Evolutionary conservation across 2,888 invertebrate species (phyloP), one percentile per base, ranked within the genome.

Genomic region (Euplexia lucipara): DNA sequence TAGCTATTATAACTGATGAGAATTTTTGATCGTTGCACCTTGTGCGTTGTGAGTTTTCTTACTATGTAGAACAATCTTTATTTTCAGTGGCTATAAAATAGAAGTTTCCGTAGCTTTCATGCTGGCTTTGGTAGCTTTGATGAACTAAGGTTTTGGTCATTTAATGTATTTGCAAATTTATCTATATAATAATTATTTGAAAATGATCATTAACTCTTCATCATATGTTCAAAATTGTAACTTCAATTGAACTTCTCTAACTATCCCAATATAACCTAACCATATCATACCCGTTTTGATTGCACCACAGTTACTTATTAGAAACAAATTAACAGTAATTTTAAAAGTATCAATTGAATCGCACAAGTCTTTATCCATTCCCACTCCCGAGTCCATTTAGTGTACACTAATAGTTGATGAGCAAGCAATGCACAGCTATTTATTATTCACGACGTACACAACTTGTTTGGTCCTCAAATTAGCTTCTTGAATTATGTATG

Each of bases 391-490:
- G 49, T 53, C 47, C 75, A 70, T 72, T 72, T 62, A 70, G 44
- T 64, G 48, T 48, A 44, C 32, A 69, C 60, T 73, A 81, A 70
- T 70, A 65, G 47, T 68, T 72, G 66, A 81, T 75, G 75, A 64
- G 51, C 69, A 18, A 60, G 49, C 57, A 65, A 74, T 78, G 76
- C 45, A 69, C 41, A 16, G 7, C 35, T 20, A 60, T 76, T 68
- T 64, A 73, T 65, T 65, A 74, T 63, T 69, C 59, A 70, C 45
- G 18, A 35, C 42, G 34, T 54, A 72, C 45, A 73, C 54, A 75
- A 63, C 57, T 60, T 54, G 60, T 75, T 72, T 47, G 44, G 54
- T 48, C 47, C 6, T 53, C 34, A 71, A 64, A 71, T 65, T 60
- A 64, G 18, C 37, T 44, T 77, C 14, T 48, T 74, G 57, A 64